A percentile compares a stretch with the other conserved stretches of the same genome.
phyloP scores from a whole-genome alignment of 1,140 invertebrate species.

The Steinernema feltiae region DNA sequence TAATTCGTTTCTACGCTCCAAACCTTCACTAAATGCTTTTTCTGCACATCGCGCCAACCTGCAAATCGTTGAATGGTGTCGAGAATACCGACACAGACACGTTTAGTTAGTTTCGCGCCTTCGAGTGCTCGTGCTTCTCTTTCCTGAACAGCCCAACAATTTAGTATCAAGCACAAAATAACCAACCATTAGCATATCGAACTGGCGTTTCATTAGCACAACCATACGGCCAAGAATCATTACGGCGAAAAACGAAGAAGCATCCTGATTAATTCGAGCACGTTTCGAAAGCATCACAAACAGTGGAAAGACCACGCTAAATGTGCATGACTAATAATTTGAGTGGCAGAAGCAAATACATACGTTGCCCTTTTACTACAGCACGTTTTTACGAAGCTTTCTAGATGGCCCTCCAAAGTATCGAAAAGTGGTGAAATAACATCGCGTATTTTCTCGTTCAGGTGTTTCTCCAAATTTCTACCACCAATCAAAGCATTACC shows the following conservation, averaged over 20 bases:
- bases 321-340: constrained; percentile 46
- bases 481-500: constrained; percentile 26
- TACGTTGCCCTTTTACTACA: constrained; percentile 29
- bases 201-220: constrained; percentile 85
- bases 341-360: constrained; percentile 13
- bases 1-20: constrained; percentile 82
- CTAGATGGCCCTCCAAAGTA: constrained; percentile 41
- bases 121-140: constrained; percentile 75
- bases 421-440: constrained; percentile 48
- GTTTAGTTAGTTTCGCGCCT: constrained; percentile 68
- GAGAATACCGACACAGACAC: constrained; percentile 72
- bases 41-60: constrained; percentile 59
- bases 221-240: constrained; percentile 74
- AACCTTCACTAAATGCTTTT: constrained; percentile 78
- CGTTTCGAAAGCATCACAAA: constrained; percentile 80
- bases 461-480: constrained; percentile 66
- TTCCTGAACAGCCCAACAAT: constrained; percentile 61
- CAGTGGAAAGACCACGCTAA: constrained; percentile 82
- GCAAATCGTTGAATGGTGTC: constrained; percentile 23
- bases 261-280: constrained; percentile 77
- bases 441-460: constrained; percentile 50
- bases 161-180: not conserved
- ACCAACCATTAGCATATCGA: constrained; percentile 79
- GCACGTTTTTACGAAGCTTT: constrained; percentile 38
- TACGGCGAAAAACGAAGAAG: constrained; percentile 81